Percentiles rank a stretch among this genome's conserved stretches.
Evolutionary conservation across 2,113 vertebrate genomes (phyloP).

Genomic region (Sapajus apella): DNA sequence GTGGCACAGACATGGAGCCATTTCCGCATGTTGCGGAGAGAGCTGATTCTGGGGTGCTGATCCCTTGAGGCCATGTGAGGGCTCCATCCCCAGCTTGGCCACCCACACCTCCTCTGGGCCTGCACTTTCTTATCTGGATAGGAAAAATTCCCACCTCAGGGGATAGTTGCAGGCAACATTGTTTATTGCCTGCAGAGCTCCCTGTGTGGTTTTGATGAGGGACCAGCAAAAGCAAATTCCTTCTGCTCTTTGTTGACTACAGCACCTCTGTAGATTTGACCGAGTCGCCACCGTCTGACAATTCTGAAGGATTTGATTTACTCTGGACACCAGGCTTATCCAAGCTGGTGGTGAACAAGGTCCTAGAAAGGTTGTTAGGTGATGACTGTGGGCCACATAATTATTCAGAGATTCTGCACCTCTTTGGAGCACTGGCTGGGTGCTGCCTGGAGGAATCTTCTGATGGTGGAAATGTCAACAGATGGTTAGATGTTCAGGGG

Average conservation of each 20-base stretch:
- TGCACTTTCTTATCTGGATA: background rate
- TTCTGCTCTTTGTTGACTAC: background rate
- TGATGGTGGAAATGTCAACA: background rate
- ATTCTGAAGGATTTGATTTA: background rate
- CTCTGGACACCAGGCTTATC: background rate
- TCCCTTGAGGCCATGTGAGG: background rate
- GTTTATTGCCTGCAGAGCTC: background rate
- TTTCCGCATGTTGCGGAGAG: fast-evolving
- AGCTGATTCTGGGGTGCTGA: too few relatives aligned
- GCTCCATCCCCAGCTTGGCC: too few relatives aligned
- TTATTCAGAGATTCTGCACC: background rate
- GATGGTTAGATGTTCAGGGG: background rate
- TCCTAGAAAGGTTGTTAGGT: background rate
- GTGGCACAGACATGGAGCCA: background rate
- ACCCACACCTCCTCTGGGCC: background rate
- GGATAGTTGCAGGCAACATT: background rate
- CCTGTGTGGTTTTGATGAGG: background rate
- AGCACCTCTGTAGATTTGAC: background rate
- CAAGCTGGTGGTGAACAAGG: background rate
- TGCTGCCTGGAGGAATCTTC: background rate
- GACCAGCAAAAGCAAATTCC: background rate
- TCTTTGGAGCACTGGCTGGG: background rate
- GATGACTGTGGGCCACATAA: background rate
- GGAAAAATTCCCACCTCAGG: too few relatives aligned
- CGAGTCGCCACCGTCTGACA: too few relatives aligned